Evolutionary conservation across 2,113 vertebrate species (phyloP), one percentile per base, ranked within the genome.

Genomic region (Xenus cinereus): DNA sequence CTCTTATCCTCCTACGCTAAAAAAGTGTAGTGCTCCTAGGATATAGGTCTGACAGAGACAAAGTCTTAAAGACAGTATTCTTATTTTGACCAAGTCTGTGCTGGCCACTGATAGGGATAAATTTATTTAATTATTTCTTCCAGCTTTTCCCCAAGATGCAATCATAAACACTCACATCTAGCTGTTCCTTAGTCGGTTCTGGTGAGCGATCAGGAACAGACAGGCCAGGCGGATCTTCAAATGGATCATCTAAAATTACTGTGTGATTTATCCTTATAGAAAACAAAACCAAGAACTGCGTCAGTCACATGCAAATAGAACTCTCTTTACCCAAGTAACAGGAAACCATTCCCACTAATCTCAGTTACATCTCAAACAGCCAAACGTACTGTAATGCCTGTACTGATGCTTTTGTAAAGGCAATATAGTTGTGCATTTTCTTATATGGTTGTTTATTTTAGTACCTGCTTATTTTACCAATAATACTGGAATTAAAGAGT

Each of bases 171-270:
- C 99, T 99, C 94, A 99, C 99, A 94, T 99, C 99, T 1, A 99
- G 97, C 91, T 99, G 99, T 27, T 99, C 98, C 93, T 98, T 99
- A 23, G 99, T 99, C 57, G 99, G 99, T 80, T 99, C 99, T 57
- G 99, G 99, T 13, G 99, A 99, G 45, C 98, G 97, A 96, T 99
- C 99, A 15, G 99, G 99, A 90, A 99, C 95, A 28, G 97, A 97
- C 71, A 99, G 97, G 89, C 98, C 98, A 62, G 98, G 96, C 15
- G 99, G 99, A 74, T 99, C 99, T 95, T 99, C 99, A 95, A 99
- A 99, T 0, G 99, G 99, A 95, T 99, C 99, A 50, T 99, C 99
- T 93, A 99, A 98, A 97, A 99, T 98, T 54, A 99, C 99, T 4
- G 99, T 99, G 93, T 99, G 99, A 97, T 99, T 99, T 98, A 99